These are phyloP conservation scores for Forbesichthys papilliferus DNA, from an alignment of 2,113 vertebrate genomes.

Conservation along the genomic window DNA sequence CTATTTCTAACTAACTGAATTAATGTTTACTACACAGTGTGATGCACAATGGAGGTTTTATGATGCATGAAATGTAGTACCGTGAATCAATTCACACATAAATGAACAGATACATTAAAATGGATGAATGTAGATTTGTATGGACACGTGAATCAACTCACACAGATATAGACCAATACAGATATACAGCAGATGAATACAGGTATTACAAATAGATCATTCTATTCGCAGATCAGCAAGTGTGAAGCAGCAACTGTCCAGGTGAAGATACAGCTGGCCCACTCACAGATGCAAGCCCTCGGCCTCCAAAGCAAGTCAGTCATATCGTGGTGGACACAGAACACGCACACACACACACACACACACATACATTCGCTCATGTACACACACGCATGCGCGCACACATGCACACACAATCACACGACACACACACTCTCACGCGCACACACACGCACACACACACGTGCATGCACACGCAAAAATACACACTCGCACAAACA, in stretches of 20 bases:
- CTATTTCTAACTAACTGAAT: no score
- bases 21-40: no score
- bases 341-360: neutral
- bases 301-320: conserved; percentile 26
- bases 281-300: conserved; percentile 5
- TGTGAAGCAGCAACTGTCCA: conserved; percentile 18
- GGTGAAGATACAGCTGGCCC: conserved; percentile 35
- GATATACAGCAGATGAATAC: no score
- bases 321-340: neutral
- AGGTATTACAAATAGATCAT: no score
- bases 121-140: no score
- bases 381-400: neutral
- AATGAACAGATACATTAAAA: no score
- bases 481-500: neutral
- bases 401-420: neutral
- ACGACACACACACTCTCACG: neutral
- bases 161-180: no score
- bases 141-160: no score
- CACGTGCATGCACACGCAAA: neutral
- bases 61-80: no score
- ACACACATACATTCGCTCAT: neutral
- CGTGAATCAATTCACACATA: no score
- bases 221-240: conserved; percentile 29
- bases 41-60: no score
- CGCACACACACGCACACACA: neutral